Percentiles rank a stretch among this genome's conserved stretches.
phyloP scores from a whole-genome alignment of 1,140 invertebrate genomes.

The Babylonia areolata region DNA sequence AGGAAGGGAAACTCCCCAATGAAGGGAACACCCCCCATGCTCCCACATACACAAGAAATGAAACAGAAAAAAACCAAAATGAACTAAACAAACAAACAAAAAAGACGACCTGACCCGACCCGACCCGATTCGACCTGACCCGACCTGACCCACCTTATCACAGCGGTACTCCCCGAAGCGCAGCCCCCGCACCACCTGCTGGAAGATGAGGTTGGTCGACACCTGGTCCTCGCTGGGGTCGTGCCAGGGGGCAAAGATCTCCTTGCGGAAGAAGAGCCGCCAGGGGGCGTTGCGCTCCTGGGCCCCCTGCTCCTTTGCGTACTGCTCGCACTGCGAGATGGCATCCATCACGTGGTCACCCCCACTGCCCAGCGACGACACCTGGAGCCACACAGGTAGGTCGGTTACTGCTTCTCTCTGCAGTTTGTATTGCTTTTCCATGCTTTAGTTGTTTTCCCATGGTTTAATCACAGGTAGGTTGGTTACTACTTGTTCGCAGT shows the following conservation, averaged over 20 bases:
- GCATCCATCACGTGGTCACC: slow-evolving; percentile 99
- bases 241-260: slow-evolving; percentile 99
- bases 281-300: slow-evolving; percentile 87
- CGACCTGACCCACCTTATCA: slow-evolving; percentile 89
- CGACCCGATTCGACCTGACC: no score
- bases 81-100: no score
- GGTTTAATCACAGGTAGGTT: no score
- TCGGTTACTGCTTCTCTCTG: no score
- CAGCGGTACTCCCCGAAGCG: slow-evolving; percentile 99
- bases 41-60: no score
- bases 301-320: slow-evolving; percentile 99
- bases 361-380: slow-evolving; percentile 96
- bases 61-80: no score
- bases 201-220: slow-evolving; percentile 98
- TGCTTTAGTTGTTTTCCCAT: no score
- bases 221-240: slow-evolving; percentile 96
- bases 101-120: no score
- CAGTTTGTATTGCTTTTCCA: no score
- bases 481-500: no score
- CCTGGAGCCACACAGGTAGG: slow-evolving; percentile 73
- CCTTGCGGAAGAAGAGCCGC: slow-evolving; percentile 90
- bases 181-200: slow-evolving; percentile 96
- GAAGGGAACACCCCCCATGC: no score
- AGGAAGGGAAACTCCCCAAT: no score
- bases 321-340: slow-evolving; percentile 99